Base-by-base conservation (phyloP, 2,888 invertebrate genomes). In the Campaea margaritaria region DNA sequence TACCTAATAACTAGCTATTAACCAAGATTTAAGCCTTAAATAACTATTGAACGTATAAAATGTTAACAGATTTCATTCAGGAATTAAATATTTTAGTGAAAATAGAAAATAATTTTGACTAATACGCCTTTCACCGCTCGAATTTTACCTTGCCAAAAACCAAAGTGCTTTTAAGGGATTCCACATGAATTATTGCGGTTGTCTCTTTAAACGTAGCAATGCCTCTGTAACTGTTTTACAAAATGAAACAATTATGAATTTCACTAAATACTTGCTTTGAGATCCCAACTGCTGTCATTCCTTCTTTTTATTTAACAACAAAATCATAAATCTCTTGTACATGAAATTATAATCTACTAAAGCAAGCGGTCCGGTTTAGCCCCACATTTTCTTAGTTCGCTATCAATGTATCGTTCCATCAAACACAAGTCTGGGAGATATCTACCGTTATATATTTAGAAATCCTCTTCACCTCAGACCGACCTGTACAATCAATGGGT, bases 391-490 rank as follows among this genome's bases (percentile, higher is more conserved):
- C 21, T 21, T 21, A 2, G 2, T 21, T 5, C 21, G 5, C 21
- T 21, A 3, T 5, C 21, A 21, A 2, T 21, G 21, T 21, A 3
- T 21, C 21, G 3, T 5, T 21, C 5, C 21, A 21, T 21, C n/a
- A n/a, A n/a, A n/a, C n/a, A 21, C 21, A 21, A 21, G 21, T 21
- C 21, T 21, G 21, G 21, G 21, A 21, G 3, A 21, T 21, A 3
- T 21, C 21, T 21, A 21, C 21, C 21, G 21, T 5, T 21, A 2
- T 5, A 21, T 21, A 21, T 21, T 9, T 41, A 41, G 0, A 48
- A 43, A 45, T n/a, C 50, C 46, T 21, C 34, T 34, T 55, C 49
- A 62, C 50, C 58, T 58, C 51, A 57, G 44, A 51, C 3, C 5
- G 36, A 13, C 14, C n/a, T n/a, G 4, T 14, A 8, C 39, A 14